phyloP scores from a whole-genome alignment of 2,888 invertebrate species.

The Plebejus melissa region DNA sequence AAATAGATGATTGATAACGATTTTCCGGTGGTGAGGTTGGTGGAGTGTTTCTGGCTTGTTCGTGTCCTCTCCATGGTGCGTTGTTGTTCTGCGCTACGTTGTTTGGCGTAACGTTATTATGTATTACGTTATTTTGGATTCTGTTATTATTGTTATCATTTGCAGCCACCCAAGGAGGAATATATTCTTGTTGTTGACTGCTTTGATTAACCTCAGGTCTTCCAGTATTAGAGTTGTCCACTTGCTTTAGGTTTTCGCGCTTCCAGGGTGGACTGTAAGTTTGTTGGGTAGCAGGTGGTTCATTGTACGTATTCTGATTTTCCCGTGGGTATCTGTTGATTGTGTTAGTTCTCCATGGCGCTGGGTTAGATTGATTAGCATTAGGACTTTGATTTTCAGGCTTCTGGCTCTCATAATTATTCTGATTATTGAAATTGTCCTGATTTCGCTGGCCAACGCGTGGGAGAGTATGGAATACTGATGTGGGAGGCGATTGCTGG shows the following conservation, averaged over 20 bases:
- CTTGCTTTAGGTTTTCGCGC: conserved; percentile 50
- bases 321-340: conserved; percentile 58
- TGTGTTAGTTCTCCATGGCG: conserved; percentile 68
- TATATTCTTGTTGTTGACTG: conserved; percentile 52
- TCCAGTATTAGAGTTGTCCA: conserved; percentile 43
- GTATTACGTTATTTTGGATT: not conserved
- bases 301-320: conserved; percentile 47
- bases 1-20: conserved; percentile 70
- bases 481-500: conserved; percentile 50
- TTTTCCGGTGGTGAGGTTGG: conserved; percentile 53
- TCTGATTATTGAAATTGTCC: conserved; percentile 48
- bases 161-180: conserved; percentile 55
- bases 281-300: conserved; percentile 51
- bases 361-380: conserved; percentile 46
- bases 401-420: conserved; percentile 51
- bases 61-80: conserved; percentile 55
- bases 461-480: conserved; percentile 63
- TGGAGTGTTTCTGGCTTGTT: conserved; percentile 42
- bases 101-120: conserved; percentile 2
- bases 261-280: conserved; percentile 61
- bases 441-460: conserved; percentile 56
- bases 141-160: conserved; percentile 55
- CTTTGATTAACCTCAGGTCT: conserved; percentile 53
- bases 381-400: conserved; percentile 49
- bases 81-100: conserved; percentile 47